Conservation (phyloP, 2,797 vertebrate genomes). For the Tenualosa thibaudeaui region DNA sequence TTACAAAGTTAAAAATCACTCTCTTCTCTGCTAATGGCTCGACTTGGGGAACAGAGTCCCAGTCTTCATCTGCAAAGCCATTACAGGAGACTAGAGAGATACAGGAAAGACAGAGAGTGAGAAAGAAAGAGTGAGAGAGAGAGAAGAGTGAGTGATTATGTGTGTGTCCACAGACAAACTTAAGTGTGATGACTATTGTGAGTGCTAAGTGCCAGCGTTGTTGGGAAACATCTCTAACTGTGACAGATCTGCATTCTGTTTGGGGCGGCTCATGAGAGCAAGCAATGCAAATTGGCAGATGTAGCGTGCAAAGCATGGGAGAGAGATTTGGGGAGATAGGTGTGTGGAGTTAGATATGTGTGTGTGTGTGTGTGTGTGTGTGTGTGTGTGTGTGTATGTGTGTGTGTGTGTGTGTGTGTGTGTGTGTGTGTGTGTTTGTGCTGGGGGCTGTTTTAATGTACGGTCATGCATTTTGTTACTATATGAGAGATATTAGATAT, state of each 20-base stretch:
- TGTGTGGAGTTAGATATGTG: no score
- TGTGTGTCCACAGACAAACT: neutral
- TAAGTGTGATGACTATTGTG: constrained; percentile 9
- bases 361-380: neutral
- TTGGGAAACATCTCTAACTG: neutral
- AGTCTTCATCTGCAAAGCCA: neutral
- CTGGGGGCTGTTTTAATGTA: no score
- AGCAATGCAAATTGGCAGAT: neutral
- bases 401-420: neutral
- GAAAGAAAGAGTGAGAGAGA: neutral
- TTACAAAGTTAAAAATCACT: neutral
- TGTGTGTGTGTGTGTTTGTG: neutral
- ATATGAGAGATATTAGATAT: no score
- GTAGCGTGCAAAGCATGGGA: neutral
- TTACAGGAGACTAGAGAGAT: neutral
- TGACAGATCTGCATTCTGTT: neutral
- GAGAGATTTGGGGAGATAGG: no score
- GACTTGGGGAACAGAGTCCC: neutral
- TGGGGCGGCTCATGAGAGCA: neutral
- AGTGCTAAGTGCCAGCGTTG: neutral
- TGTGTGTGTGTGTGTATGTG: neutral
- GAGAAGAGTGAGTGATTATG: neutral
- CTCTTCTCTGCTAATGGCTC: neutral
- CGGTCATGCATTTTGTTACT: no score
- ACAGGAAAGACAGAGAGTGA: neutral